Base-by-base conservation (phyloP, 37 sponge, comb jelly and placozoan genomes). In the Diacarnus erythraeanus region DNA sequence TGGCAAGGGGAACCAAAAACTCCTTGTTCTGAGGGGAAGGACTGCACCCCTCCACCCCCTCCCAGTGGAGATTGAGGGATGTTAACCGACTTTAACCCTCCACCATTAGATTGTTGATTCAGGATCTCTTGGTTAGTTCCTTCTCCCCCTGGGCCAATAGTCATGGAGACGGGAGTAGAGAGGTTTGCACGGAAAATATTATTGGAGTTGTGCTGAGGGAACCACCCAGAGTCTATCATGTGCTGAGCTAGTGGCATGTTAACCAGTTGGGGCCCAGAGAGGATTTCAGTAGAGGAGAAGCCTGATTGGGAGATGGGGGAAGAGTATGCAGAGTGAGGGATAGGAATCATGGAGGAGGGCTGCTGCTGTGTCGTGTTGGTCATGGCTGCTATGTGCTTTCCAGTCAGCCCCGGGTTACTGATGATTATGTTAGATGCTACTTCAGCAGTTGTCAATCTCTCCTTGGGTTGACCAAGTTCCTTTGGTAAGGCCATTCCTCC, bases 311-410 rank as follows among this genome's bases (percentile, higher is more conserved):
- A 63, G 64, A 23, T 9, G 44, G 77, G 25, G 44, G 64, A 64
- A 47, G 51, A 12, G 51, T 47, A 47, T 6, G 51, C 10, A 47
- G 51, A 15, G 10, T 47, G 51, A 8, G 9, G 29, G 57, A 18
- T 21, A 47, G 51, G 51, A 12, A 47, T 6, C 51, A 47, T 47
- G 51, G 51, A 47, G 29, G 77, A 41, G 44, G 64, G 64, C 42
- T 71, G 71, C 37, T 8, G 36, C 37, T 31, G 35, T 39, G 40
- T 76, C n/a, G 51, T 72, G 58, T 38, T 71, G 59, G 86, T 78
- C 56, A 86, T 72, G 59, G 77, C 65, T 0, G 86, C 86, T 38
- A 86, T 86, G 75, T 86, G 80, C 33, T 72, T 72, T 21, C 86
- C 86, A 42, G 86, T 86, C 25, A 86, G 69, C 27, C 74, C 74